A percentile compares a stretch with the other conserved stretches of the same genome.
Conservation (phyloP, 2,797 vertebrate genomes). For the Distichodus sexfasciatus region DNA sequence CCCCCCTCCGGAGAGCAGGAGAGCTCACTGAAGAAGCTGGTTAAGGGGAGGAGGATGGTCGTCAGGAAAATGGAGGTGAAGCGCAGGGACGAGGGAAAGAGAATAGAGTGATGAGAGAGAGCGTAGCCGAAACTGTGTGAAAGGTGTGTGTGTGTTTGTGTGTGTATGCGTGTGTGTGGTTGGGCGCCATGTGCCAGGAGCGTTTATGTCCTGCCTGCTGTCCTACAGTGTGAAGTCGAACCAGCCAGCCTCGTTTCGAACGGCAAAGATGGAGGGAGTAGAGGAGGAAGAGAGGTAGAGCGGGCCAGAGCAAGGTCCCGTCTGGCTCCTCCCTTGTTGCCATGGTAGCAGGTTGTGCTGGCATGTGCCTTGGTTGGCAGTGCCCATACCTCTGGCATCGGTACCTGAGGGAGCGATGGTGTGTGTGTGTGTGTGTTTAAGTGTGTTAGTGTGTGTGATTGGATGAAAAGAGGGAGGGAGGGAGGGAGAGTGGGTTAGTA, state of each 20-base stretch:
- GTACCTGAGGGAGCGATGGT: slow-evolving; percentile 58
- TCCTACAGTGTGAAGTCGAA: slow-evolving; percentile 27
- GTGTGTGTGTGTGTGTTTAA: slow-evolving; percentile 30
- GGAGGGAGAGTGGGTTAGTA: slow-evolving; percentile 43
- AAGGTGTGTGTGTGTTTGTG: slow-evolving; percentile 26
- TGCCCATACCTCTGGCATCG: slow-evolving; percentile 74
- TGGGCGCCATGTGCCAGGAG: slow-evolving; percentile 25
- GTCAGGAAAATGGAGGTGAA: slow-evolving; percentile 34
- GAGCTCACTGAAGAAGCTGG: slow-evolving; percentile 45
- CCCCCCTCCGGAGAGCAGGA: slow-evolving; percentile 53
- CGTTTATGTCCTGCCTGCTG: slow-evolving; percentile 43
- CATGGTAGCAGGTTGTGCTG: slow-evolving; percentile 78
- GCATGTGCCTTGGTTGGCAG: slow-evolving; percentile 70
- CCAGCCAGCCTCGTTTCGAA: slow-evolving; percentile 42
- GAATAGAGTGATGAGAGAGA: slow-evolving; percentile 14
- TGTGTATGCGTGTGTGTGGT: slow-evolving; percentile 34
- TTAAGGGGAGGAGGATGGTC: slow-evolving; percentile 33
- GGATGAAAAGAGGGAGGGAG: slow-evolving; percentile 41
- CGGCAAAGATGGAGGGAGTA: slow-evolving; percentile 37
- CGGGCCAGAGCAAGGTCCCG: slow-evolving; percentile 53
- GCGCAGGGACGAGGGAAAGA: slow-evolving; percentile 17
- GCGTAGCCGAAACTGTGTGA: slow-evolving; percentile 26
- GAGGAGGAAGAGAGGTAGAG: slow-evolving; percentile 42
- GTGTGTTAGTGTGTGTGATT: slow-evolving; percentile 17
- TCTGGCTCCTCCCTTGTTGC: slow-evolving; percentile 72